These are phyloP conservation scores for Aphodius granarius DNA, from an alignment of 2,888 invertebrate species.

Conservation along the genomic window DNA sequence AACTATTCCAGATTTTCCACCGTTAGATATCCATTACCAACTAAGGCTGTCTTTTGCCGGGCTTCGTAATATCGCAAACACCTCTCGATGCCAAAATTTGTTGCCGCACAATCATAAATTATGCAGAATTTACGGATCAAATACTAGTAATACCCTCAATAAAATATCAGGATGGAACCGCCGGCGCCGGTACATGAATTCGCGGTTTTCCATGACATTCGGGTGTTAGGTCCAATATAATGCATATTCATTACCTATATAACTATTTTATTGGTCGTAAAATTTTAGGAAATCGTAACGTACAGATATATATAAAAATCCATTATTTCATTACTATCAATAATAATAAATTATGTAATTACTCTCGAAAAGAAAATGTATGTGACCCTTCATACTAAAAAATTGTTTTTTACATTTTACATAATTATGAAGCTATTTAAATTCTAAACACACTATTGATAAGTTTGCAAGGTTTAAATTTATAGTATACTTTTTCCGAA, in stretches of 20 bases:
- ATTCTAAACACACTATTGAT: no score
- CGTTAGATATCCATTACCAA: neutral
- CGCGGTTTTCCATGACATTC: neutral
- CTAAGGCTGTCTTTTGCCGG: neutral
- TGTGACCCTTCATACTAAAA: no score
- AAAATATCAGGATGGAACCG: no score
- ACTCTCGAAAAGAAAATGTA: no score
- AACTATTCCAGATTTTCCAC: neutral
- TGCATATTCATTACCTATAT: neutral
- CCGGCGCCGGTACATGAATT: neutral
- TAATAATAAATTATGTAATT: no score
- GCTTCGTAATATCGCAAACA: neutral
- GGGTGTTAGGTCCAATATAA: neutral
- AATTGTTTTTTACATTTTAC: no score
- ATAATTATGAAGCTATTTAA: no score
- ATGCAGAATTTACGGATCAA: neutral
- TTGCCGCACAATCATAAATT: neutral
- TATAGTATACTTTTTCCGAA: no score
- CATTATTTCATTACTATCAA: no score
- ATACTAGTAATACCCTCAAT: no score
- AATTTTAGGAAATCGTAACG: neutral
- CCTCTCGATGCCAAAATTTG: neutral
- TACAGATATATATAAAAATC: no score
- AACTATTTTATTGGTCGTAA: neutral
- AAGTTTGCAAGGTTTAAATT: no score